Percentiles rank a stretch among this genome's conserved stretches.
phyloP scores from a whole-genome alignment of 2,888 invertebrate species.

The Zele albiditarsus region DNA sequence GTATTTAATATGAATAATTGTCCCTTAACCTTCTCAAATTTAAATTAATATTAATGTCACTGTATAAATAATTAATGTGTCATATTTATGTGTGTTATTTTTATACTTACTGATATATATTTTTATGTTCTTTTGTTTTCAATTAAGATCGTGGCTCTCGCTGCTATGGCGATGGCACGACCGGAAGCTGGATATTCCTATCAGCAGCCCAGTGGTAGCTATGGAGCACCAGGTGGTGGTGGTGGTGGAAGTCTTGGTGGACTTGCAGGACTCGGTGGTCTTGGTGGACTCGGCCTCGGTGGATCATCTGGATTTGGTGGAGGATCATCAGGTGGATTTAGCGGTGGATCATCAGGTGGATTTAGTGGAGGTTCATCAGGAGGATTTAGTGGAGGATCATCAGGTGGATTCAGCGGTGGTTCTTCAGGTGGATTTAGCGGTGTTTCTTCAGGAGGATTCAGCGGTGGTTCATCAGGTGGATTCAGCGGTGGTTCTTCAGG shows the following conservation, averaged over 20 bases:
- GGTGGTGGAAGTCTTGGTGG: constrained; percentile 52
- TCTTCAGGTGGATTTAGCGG: constrained; percentile 42
- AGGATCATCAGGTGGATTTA: constrained; percentile 44
- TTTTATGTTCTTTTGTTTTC: background rate
- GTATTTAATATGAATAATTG: too few species aligned
- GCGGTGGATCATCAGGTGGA: constrained; percentile 50
- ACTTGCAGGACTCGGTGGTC: constrained; percentile 32
- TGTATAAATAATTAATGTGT: background rate
- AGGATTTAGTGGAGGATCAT: constrained; percentile 38
- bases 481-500: constrained; percentile 50
- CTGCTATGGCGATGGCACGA: constrained; percentile 68
- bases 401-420: constrained; percentile 36
- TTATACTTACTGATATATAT: background rate
- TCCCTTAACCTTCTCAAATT: too few species aligned
- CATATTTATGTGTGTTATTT: background rate
- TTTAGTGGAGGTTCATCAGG: constrained; percentile 39
- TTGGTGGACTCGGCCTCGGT: constrained; percentile 71
- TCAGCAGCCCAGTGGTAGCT: constrained; percentile 57
- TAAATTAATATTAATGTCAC: too few species aligned
- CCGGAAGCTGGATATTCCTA: constrained; percentile 69
- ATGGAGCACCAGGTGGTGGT: constrained; percentile 64
- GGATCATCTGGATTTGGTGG: constrained; percentile 70
- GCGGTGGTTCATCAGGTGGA: constrained; percentile 74
- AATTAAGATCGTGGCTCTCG: constrained; percentile 68
- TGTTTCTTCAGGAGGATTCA: constrained; percentile 62